These are phyloP conservation scores for Pithys albifrons DNA, from an alignment of 2,113 vertebrate species.

Conservation along the genomic window DNA sequence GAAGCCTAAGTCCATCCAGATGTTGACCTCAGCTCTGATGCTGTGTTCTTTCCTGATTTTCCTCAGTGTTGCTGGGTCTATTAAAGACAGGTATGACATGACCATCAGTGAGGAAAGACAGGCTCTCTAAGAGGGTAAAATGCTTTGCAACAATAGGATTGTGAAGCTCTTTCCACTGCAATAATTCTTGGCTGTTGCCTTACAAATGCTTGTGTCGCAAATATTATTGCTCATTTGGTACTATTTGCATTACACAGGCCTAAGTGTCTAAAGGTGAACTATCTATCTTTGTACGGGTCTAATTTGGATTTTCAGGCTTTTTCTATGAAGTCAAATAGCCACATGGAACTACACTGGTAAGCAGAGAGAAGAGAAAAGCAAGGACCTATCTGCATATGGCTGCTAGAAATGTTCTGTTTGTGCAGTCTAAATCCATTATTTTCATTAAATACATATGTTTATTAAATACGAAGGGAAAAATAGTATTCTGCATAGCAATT, in stretches of 20 bases:
- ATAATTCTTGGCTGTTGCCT: background rate
- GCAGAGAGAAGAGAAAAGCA: background rate
- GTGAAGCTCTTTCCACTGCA: background rate
- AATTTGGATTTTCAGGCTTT: background rate
- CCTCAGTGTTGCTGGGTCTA: background rate
- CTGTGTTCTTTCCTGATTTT: constrained; percentile 40
- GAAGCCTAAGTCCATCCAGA: constrained; percentile 65
- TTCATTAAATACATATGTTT: background rate
- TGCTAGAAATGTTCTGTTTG: background rate
- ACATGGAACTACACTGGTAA: background rate
- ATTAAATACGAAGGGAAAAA: background rate
- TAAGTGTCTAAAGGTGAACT: background rate
- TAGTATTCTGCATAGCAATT: background rate
- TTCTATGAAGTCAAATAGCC: background rate
- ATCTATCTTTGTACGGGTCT: background rate
- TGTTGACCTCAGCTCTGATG: constrained; percentile 61
- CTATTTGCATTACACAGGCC: background rate
- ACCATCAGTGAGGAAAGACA: constrained; percentile 36
- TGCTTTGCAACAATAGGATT: background rate
- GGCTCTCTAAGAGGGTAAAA: background rate
- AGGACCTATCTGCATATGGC: background rate
- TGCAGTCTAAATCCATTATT: background rate
- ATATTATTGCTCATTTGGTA: background rate
- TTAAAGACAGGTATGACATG: constrained; percentile 41
- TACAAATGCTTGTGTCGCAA: background rate